Conservation (phyloP, 37 sponge, comb jelly and placozoan species). For the Sycon ciliatum region DNA sequence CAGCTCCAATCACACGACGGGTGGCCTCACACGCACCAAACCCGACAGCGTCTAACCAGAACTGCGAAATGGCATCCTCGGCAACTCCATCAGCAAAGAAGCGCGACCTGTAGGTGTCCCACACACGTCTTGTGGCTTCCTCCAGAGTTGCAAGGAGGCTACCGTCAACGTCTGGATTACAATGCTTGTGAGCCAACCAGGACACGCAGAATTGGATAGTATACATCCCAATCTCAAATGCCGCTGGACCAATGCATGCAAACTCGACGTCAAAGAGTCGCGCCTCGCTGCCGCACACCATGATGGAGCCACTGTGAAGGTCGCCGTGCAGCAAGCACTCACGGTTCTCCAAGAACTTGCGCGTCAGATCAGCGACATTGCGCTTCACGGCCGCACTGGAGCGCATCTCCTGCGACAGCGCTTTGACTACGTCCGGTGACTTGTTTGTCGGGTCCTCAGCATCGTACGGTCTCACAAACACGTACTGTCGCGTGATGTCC, state of each 20-base stretch:
- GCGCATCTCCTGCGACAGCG: not conserved
- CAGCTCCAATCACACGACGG: not conserved
- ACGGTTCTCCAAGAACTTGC: not conserved
- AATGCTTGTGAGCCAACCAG: not conserved
- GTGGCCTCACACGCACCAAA: no score
- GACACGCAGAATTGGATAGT: not conserved
- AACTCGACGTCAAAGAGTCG: conserved; percentile 16
- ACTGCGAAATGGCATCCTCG: no score
- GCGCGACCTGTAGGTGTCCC: no score
- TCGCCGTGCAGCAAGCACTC: conserved; percentile 21
- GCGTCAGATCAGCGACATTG: not conserved
- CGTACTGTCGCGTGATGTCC: not conserved
- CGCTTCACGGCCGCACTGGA: not conserved
- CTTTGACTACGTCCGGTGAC: not conserved
- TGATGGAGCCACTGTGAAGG: conserved; percentile 20
- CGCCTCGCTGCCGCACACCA: not conserved
- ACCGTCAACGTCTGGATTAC: no score
- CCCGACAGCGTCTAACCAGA: no score
- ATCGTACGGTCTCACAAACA: conserved; percentile 5
- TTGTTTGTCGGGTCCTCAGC: conserved; percentile 13
- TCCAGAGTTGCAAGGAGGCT: no score
- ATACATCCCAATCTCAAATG: conserved; percentile 12
- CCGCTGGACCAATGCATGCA: conserved; percentile 22
- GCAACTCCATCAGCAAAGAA: no score
- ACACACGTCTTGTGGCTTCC: no score